Conservation (phyloP, 2,797 vertebrate species). For the Lepidocolaptes lacrymiger region DNA sequence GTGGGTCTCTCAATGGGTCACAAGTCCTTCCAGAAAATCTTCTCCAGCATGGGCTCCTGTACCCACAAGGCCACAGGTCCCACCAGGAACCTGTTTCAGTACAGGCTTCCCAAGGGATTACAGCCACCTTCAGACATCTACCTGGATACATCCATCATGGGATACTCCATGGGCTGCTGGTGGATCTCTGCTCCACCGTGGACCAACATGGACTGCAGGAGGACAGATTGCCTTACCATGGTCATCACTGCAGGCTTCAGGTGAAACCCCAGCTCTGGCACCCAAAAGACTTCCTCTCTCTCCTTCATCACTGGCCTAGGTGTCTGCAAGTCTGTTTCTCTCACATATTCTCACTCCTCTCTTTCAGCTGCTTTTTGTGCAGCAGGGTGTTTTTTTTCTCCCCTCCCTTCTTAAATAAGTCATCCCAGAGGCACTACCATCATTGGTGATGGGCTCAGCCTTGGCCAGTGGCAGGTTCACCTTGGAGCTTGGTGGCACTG, state of each 20-base stretch:
- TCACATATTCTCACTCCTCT: not conserved
- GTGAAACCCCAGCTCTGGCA: fast-evolving
- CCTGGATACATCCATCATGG: fast-evolving
- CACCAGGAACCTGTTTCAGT: not conserved
- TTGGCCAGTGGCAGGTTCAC: fast-evolving
- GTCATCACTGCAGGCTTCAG: not conserved
- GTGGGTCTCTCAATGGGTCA: no score
- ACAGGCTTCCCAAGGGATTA: not conserved
- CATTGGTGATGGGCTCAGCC: fast-evolving
- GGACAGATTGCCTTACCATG: not conserved
- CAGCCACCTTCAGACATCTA: not conserved
- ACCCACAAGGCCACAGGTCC: no score
- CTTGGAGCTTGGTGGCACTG: not conserved
- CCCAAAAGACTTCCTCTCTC: not conserved
- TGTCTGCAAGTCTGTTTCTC: not conserved
- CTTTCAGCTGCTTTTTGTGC: not conserved
- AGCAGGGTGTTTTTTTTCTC: not conserved
- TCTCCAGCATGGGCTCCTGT: not conserved
- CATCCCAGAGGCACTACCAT: fast-evolving
- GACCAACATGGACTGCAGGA: not conserved
- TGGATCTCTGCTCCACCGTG: not conserved
- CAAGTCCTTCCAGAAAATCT: not conserved
- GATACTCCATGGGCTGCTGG: fast-evolving
- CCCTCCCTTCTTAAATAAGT: not conserved
- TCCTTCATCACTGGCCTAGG: not conserved